phyloP scores from a whole-genome alignment of 2,888 invertebrate species.

The Endomychus coccineus region DNA sequence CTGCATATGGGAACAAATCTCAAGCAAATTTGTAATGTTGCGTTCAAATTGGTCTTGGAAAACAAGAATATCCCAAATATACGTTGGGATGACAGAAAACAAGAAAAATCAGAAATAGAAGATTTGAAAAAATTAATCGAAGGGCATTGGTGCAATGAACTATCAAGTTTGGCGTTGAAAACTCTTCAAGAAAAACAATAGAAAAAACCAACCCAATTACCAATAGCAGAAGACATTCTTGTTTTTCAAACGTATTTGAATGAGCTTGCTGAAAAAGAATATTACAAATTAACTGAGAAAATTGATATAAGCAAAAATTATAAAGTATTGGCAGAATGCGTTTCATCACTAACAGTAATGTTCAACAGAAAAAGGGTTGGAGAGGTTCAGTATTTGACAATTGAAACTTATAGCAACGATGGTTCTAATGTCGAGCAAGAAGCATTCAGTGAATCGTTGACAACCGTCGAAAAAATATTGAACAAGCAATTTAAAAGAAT shows the following conservation, averaged over 20 bases:
- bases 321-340: conserved; percentile 20
- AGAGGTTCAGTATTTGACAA: conserved; percentile 10
- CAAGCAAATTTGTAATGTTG: conserved; percentile 18
- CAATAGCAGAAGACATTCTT: conserved; percentile 21
- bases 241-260: conserved; percentile 19
- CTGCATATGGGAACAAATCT: conserved; percentile 22
- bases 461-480: conserved; percentile 13
- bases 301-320: background rate
- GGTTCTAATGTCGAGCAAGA: conserved; percentile 5
- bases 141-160: conserved; percentile 25
- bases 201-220: conserved; percentile 20
- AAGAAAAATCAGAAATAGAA: conserved; percentile 16
- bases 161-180: conserved; percentile 26
- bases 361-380: conserved; percentile 24
- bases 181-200: conserved; percentile 22
- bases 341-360: conserved; percentile 17
- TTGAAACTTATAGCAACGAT: background rate
- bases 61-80: conserved; percentile 14
- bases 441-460: conserved; percentile 7
- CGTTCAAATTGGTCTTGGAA: conserved; percentile 18
- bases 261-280: conserved; percentile 15
- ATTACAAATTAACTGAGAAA: conserved; percentile 20
- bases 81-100: conserved; percentile 8
- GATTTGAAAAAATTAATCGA: conserved; percentile 15
- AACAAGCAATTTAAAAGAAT: conserved; percentile 19